Conservation (phyloP, 1,140 invertebrate genomes). For the Drosophila busckii region DNA sequence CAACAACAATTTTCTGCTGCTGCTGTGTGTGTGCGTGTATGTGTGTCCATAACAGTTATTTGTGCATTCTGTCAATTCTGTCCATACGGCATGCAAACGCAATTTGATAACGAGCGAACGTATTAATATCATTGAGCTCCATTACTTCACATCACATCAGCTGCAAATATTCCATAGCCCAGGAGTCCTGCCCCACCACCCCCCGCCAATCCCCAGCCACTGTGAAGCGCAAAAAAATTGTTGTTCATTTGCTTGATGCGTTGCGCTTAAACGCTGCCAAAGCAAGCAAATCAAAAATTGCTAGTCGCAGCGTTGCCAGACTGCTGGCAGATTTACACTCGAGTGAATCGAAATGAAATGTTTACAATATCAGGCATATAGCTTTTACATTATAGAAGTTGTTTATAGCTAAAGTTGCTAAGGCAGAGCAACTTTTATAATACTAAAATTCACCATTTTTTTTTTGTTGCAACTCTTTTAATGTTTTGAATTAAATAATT, state of each 20-base stretch:
- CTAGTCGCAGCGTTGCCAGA: background rate
- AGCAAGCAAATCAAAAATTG: background rate
- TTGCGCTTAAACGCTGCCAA: constrained; percentile 6
- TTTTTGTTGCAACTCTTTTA: too few relatives aligned
- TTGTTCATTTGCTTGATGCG: constrained; percentile 48
- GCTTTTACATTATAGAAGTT: too few relatives aligned
- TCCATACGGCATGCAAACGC: constrained; percentile 75
- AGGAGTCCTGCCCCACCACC: background rate
- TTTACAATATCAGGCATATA: too few relatives aligned
- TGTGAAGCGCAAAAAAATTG: constrained; percentile 39
- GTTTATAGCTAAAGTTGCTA: too few relatives aligned
- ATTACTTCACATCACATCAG: constrained; percentile 51
- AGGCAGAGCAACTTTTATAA: too few relatives aligned
- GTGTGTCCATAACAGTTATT: constrained; percentile 4
- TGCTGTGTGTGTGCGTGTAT: too few relatives aligned
- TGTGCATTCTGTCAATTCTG: constrained; percentile 28
- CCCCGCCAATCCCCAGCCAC: background rate
- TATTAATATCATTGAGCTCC: constrained; percentile 77
- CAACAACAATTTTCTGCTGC: too few relatives aligned
- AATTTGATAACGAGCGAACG: constrained; percentile 78
- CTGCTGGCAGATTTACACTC: too few relatives aligned
- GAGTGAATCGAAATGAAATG: too few relatives aligned
- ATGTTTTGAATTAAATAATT: too few relatives aligned
- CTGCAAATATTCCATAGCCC: constrained; percentile 9
- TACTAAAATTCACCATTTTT: too few relatives aligned